Percentiles rank a stretch among this genome's conserved stretches.
Evolutionary conservation across 2,888 invertebrate genomes (phyloP).

Genomic region (Agrochola macilenta): DNA sequence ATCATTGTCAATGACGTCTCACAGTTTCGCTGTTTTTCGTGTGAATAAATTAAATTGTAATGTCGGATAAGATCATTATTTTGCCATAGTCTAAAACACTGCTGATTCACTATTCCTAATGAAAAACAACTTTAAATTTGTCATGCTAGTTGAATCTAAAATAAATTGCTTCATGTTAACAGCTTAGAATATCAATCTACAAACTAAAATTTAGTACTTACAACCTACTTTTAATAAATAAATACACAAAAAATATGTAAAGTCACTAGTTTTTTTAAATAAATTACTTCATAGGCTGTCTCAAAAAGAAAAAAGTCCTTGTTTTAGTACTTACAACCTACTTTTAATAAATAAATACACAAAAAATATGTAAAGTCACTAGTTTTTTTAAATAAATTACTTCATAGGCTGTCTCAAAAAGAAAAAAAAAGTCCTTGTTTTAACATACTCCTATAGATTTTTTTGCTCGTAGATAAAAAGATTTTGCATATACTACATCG

Average conservation of each 20-base stretch:
- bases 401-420: too few species aligned
- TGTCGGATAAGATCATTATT: not conserved
- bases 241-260: not conserved
- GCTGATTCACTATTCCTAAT: not conserved
- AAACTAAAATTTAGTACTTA: not conserved
- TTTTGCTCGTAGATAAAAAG: not conserved
- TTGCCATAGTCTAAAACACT: not conserved
- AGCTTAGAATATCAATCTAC: not conserved
- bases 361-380: not conserved
- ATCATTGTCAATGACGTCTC: not conserved
- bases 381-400: not conserved
- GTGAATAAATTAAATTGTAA: not conserved
- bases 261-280: not conserved
- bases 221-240: not conserved
- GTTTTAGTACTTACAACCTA: not conserved
- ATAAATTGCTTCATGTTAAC: not conserved
- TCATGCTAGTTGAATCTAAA: not conserved
- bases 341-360: not conserved
- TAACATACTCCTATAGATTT: not conserved
- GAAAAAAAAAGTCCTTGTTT: not conserved
- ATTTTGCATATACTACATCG: conserved; percentile 20
- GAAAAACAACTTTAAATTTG: too few species aligned
- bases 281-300: too few species aligned
- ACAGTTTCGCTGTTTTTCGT: not conserved
- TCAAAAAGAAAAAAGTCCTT: not conserved